A percentile compares a stretch with the other conserved stretches of the same genome.
These are phyloP conservation scores for Hyles euphorbiae DNA, from an alignment of 1,140 invertebrate species.

Conservation along the genomic window DNA sequence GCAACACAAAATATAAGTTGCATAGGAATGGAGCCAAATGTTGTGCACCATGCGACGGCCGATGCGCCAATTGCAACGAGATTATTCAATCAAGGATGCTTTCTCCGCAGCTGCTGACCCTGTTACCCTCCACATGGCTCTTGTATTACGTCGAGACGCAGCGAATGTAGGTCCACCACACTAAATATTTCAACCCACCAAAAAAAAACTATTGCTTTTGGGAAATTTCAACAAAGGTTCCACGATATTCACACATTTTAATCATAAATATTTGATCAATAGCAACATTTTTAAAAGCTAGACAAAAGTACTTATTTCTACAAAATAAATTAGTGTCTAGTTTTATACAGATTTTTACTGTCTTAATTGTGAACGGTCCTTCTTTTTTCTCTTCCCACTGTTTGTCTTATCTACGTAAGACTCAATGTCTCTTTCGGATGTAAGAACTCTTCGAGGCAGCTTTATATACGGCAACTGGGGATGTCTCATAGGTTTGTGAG, in stretches of 20 bases:
- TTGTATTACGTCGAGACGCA: too few species aligned
- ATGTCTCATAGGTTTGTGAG: slow-evolving; percentile 4
- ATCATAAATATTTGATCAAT: too few species aligned
- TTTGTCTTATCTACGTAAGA: slow-evolving; percentile 18
- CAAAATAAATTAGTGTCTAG: too few species aligned
- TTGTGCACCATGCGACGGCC: slow-evolving; percentile 22
- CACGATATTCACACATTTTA: too few species aligned
- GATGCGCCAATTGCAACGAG: slow-evolving; percentile 50
- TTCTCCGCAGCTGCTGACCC: slow-evolving; percentile 62
- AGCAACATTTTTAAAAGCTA: too few species aligned
- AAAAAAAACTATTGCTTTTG: too few species aligned
- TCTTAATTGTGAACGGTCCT: too few species aligned
- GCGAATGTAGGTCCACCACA: background rate
- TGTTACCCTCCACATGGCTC: slow-evolving; percentile 18
- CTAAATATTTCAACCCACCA: too few species aligned
- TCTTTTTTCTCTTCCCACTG: background rate
- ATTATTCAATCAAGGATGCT: slow-evolving; percentile 64
- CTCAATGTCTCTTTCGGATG: slow-evolving; percentile 39
- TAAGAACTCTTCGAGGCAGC: slow-evolving; percentile 40
- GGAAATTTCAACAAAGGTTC: too few species aligned
- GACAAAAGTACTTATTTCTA: too few species aligned
- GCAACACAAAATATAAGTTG: too few species aligned
- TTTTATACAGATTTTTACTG: too few species aligned
- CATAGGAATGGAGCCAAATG: slow-evolving; percentile 22
- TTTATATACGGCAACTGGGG: slow-evolving; percentile 20